Evolutionary conservation across 2,113 vertebrate genomes (phyloP).

Genomic region (Paratilapia polleni): DNA sequence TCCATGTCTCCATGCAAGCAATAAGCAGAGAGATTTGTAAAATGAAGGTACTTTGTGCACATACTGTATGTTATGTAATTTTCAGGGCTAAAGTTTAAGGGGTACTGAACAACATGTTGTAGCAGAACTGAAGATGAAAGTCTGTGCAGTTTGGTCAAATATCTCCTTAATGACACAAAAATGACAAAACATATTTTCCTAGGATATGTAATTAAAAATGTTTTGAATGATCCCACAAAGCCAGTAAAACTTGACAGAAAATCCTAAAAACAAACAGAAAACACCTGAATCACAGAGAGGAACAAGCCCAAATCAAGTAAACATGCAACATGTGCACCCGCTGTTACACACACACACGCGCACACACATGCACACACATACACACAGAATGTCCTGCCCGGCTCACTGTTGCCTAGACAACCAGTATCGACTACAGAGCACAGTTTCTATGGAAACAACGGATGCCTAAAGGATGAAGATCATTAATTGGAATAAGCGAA

Average conservation of each 20-base stretch:
- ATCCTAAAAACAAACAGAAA: not conserved
- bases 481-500: constrained; percentile 76
- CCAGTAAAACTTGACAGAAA: constrained; percentile 10
- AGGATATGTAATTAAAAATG: not conserved
- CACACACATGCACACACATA: constrained; percentile 4
- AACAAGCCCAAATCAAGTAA: constrained; percentile 39
- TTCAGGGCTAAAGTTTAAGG: not conserved
- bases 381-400: constrained; percentile 53
- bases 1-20: not conserved
- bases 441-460: constrained; percentile 81
- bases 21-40: not conserved
- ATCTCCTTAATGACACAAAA: not conserved
- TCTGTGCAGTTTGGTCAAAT: not conserved
- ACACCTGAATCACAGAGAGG: constrained; percentile 2
- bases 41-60: not conserved
- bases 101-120: not conserved
- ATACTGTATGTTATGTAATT: not conserved
- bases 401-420: constrained; percentile 74
- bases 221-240: not conserved
- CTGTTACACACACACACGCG: not conserved
- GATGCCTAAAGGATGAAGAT: constrained; percentile 78
- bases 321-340: constrained; percentile 23
- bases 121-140: not conserved
- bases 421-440: constrained; percentile 73
- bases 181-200: not conserved